These are phyloP conservation scores for Coreius guichenoti DNA, from an alignment of 2,797 vertebrate species.

Conservation along the genomic window DNA sequence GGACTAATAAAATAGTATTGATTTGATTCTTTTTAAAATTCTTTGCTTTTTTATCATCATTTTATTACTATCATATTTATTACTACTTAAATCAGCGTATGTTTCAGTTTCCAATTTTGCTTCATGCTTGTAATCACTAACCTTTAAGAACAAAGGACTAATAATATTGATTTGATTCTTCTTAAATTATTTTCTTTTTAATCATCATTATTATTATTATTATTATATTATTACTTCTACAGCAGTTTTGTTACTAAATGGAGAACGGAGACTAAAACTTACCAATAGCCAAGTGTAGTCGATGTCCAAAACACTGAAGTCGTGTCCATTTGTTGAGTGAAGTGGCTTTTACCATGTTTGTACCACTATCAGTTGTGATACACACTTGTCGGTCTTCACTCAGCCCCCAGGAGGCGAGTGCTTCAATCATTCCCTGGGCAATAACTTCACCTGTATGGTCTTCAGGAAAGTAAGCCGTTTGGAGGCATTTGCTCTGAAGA, in stretches of 20 bases:
- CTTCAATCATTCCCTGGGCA: background rate
- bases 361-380: background rate
- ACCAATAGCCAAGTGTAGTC: background rate
- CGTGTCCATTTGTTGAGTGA: background rate
- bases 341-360: background rate
- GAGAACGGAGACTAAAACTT: background rate
- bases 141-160: background rate
- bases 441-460: background rate
- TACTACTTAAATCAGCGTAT: too few relatives aligned
- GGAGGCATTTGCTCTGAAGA: background rate
- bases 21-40: too few relatives aligned
- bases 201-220: background rate
- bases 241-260: background rate
- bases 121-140: background rate
- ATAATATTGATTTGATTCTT: background rate
- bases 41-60: too few relatives aligned
- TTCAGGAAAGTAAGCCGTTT: background rate
- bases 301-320: background rate
- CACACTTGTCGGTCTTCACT: background rate
- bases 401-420: background rate
- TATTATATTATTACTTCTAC: background rate
- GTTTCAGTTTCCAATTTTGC: too few relatives aligned
- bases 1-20: too few relatives aligned
- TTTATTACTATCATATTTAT: too few relatives aligned
- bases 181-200: background rate